These are phyloP conservation scores for Ischnus inquisitorius DNA, from an alignment of 2,888 invertebrate genomes.

Conservation along the genomic window DNA sequence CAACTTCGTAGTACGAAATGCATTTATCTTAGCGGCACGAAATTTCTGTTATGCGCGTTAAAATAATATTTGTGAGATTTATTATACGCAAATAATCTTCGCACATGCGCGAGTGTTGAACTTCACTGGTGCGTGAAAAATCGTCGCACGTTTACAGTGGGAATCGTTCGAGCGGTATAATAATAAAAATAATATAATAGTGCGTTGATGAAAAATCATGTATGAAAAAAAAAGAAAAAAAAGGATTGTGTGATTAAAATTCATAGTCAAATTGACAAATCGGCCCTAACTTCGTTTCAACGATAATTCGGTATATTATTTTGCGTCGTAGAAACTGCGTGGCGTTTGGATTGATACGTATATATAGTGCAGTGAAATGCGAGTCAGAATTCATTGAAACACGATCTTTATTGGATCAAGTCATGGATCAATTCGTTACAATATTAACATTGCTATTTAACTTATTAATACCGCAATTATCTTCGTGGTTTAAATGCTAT, in stretches of 20 bases:
- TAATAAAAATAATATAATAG: too few relatives aligned
- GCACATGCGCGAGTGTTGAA: not conserved
- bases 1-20: slow-evolving; percentile 38
- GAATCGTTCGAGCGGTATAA: not conserved
- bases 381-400: not conserved
- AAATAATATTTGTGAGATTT: not conserved
- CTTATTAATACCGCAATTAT: too few relatives aligned
- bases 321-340: too few relatives aligned
- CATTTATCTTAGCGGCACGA: not conserved
- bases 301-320: too few relatives aligned
- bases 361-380: not conserved
- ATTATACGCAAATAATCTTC: not conserved
- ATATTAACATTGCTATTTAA: too few relatives aligned
- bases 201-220: not conserved
- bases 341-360: not conserved
- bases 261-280: too few relatives aligned
- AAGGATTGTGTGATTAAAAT: too few relatives aligned
- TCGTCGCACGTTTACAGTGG: too few relatives aligned
- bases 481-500: too few relatives aligned
- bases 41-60: not conserved
- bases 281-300: too few relatives aligned
- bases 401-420: not conserved
- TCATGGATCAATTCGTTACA: not conserved
- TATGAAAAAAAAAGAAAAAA: not conserved
- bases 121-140: too few relatives aligned